Evolutionary conservation across 2,113 vertebrate genomes (phyloP).

Genomic region (Phyllopteryx taeniolatus): DNA sequence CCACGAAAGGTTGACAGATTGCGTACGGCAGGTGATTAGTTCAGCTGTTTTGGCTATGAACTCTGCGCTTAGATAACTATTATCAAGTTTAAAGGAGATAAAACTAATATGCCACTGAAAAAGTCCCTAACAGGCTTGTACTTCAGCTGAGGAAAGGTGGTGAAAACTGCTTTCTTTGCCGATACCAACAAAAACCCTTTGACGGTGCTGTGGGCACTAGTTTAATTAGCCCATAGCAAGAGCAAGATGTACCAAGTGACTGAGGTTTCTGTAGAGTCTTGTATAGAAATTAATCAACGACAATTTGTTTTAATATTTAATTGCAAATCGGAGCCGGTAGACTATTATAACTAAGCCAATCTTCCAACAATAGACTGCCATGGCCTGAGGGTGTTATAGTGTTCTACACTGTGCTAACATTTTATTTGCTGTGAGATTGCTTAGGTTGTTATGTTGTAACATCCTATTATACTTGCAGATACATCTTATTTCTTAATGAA

Average conservation of each 20-base stretch:
- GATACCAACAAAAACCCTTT: constrained; percentile 24
- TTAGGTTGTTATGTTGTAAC: constrained; percentile 23
- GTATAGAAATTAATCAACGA: neutral
- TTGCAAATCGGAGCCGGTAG: constrained; percentile 40
- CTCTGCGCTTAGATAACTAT: constrained; percentile 50
- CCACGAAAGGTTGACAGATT: constrained; percentile 54
- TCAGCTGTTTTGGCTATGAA: constrained; percentile 62
- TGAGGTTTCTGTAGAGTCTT: neutral
- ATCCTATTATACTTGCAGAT: neutral
- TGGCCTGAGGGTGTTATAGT: constrained; percentile 42
- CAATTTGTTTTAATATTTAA: constrained; percentile 57
- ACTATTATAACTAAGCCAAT: constrained; percentile 45
- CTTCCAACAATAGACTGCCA: constrained; percentile 45
- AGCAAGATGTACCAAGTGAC: neutral
- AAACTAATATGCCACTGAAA: constrained; percentile 43
- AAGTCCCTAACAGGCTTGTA: constrained; percentile 46
- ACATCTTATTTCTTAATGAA: constrained; percentile 31
- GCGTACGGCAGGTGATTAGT: constrained; percentile 60
- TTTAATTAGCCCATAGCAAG: neutral
- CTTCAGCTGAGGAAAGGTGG: constrained; percentile 37
- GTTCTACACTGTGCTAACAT: constrained; percentile 57
- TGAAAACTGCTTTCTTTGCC: constrained; percentile 36
- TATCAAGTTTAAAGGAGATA: constrained; percentile 38
- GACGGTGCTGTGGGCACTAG: neutral
- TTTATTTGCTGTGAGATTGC: constrained; percentile 48